Evolutionary conservation across 2,888 invertebrate species (phyloP).

Genomic region (Philonicus albiceps): DNA sequence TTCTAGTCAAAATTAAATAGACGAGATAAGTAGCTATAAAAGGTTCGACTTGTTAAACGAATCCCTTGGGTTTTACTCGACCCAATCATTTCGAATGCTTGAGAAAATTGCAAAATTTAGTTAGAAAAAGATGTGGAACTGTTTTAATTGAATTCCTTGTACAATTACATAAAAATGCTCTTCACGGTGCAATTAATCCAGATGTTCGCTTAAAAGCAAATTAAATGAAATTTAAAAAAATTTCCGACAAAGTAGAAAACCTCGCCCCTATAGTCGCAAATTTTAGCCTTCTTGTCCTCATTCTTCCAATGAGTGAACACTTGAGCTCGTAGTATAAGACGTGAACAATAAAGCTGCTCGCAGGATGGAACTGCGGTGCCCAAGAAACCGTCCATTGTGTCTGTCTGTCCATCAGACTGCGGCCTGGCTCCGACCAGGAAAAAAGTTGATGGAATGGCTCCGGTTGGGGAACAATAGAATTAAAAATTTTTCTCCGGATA

Average conservation of each 20-base stretch:
- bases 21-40: not conserved
- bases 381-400: slow-evolving; percentile 20
- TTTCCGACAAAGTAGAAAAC: not conserved
- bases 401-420: not conserved
- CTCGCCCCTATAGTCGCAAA: not conserved
- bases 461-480: slow-evolving; percentile 14
- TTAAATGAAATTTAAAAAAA: not conserved
- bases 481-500: slow-evolving; percentile 12
- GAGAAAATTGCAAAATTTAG: not conserved
- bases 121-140: not conserved
- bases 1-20: not conserved
- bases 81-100: not conserved
- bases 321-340: not conserved
- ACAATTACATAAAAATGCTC: not conserved
- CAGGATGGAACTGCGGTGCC: not conserved
- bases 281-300: not conserved
- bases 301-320: not conserved
- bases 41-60: not conserved
- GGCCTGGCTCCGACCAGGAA: not conserved
- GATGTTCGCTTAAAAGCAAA: not conserved
- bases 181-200: not conserved
- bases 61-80: not conserved
- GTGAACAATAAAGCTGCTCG: not conserved
- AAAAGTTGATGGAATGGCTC: slow-evolving; percentile 18
- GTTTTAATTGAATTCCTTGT: not conserved